Evolutionary conservation across 2,888 invertebrate genomes (phyloP).

Genomic region (Gari tellinella): DNA sequence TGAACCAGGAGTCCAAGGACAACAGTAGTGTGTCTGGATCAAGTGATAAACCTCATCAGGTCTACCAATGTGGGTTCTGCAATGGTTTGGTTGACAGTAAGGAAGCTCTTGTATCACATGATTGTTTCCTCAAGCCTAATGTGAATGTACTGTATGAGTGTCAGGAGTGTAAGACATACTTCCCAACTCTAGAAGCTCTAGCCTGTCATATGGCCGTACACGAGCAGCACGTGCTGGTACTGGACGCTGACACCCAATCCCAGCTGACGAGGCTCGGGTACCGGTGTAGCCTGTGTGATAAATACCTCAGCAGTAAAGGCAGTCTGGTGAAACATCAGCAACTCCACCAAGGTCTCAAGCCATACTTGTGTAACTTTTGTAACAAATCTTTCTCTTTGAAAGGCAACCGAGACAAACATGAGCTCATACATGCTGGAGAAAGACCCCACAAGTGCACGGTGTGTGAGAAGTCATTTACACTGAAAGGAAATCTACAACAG

Average conservation of each 20-base stretch:
- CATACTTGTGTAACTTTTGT: constrained; percentile 40
- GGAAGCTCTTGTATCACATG: constrained; percentile 9
- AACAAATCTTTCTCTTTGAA: constrained; percentile 46
- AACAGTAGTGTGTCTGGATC: no score
- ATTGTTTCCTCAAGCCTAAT: constrained; percentile 9
- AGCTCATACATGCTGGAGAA: constrained; percentile 31
- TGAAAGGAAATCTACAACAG: constrained; percentile 48
- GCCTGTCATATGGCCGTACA: constrained; percentile 44
- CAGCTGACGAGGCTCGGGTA: constrained; percentile 4
- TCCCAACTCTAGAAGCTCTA: constrained; percentile 23
- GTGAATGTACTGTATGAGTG: constrained; percentile 45
- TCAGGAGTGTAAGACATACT: constrained; percentile 27
- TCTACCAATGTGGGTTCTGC: constrained; percentile 5
- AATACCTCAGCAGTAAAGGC: constrained; percentile 37
- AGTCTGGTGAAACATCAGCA: constrained; percentile 43
- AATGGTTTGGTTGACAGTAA: constrained; percentile 11
- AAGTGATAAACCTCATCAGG: no score
- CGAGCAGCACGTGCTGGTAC: constrained; percentile 27
- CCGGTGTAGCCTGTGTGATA: constrained; percentile 16
- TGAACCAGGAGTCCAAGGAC: no score
- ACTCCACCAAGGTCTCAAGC: constrained; percentile 40
- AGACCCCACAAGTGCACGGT: constrained; percentile 28
- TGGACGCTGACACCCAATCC: neutral
- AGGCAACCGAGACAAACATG: constrained; percentile 52
- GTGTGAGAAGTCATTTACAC: constrained; percentile 38